These are phyloP conservation scores for Phocoena sinus DNA, from an alignment of 2,113 vertebrate genomes.

Conservation along the genomic window DNA sequence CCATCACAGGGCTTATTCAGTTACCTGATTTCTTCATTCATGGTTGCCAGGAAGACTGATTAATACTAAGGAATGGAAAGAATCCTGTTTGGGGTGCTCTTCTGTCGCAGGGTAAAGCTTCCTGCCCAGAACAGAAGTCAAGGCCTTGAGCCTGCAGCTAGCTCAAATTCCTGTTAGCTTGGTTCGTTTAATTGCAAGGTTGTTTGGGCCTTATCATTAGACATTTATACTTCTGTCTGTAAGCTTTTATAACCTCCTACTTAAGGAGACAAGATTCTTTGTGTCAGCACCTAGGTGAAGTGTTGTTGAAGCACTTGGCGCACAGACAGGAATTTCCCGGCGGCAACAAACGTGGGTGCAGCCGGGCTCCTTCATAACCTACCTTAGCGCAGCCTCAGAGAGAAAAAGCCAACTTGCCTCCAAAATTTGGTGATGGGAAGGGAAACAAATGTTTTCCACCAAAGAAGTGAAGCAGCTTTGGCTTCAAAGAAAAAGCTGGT, in stretches of 20 bases:
- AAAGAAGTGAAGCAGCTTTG: background rate
- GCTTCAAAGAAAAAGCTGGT: background rate
- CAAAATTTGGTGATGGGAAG: background rate
- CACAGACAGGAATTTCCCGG: background rate
- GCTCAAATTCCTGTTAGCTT: constrained; percentile 53
- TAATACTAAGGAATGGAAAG: constrained; percentile 54
- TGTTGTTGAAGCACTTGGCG: constrained; percentile 47
- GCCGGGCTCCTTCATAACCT: background rate
- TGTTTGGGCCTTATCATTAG: constrained; percentile 58
- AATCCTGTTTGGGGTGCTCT: constrained; percentile 50
- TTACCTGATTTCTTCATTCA: constrained; percentile 51
- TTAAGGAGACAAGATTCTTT: constrained; percentile 55
- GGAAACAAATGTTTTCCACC: background rate
- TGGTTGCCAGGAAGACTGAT: constrained; percentile 60
- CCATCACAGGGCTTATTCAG: background rate
- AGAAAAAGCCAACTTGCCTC: background rate
- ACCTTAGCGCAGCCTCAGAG: background rate
- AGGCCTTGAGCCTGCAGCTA: constrained; percentile 32
- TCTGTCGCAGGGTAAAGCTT: constrained; percentile 46
- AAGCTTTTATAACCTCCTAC: constrained; percentile 46
- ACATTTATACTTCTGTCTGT: constrained; percentile 57
- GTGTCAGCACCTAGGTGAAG: constrained; percentile 45
- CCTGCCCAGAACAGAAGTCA: constrained; percentile 15
- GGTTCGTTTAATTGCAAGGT: constrained; percentile 56
- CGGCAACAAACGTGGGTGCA: accelerated